Evolutionary conservation across 1,140 invertebrate species (phyloP).

Genomic region (Centruroides vittatus): DNA sequence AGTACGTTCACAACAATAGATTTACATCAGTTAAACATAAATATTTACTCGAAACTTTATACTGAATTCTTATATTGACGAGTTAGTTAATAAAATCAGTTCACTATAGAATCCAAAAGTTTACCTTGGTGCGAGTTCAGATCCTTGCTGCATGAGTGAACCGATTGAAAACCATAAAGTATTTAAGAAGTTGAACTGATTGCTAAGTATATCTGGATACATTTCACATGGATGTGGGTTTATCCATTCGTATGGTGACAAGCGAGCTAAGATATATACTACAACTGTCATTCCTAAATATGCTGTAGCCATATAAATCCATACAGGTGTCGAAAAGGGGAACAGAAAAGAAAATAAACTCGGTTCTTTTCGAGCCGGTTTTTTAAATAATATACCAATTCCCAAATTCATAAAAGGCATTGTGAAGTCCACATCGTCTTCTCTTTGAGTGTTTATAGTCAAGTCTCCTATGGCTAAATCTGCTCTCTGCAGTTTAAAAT

Average conservation of each 20-base stretch:
- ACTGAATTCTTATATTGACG: too few relatives aligned
- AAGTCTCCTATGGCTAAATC: constrained; percentile 85
- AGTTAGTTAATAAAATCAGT: background rate
- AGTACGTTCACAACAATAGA: too few relatives aligned
- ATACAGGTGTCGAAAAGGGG: constrained; percentile 32
- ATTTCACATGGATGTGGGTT: constrained; percentile 18
- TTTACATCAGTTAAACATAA: too few relatives aligned
- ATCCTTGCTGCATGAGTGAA: constrained; percentile 32
- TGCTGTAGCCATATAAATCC: constrained; percentile 28
- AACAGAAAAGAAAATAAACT: constrained; percentile 29
- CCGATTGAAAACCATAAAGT: constrained; percentile 36
- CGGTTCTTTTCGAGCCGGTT: constrained; percentile 23
- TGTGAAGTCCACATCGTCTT: constrained; percentile 81
- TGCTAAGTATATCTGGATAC: constrained; percentile 15
- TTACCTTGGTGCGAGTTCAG: constrained; percentile 30
- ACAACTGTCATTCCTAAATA: constrained; percentile 30
- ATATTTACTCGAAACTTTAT: too few relatives aligned
- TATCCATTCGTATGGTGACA: constrained; percentile 29
- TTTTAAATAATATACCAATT: constrained; percentile 17
- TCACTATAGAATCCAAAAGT: background rate
- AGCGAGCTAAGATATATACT: constrained; percentile 30
- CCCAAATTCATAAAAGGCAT: constrained; percentile 91
- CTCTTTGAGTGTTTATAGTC: constrained; percentile 79
- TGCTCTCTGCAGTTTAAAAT: constrained; percentile 42
- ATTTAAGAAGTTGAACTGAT: constrained; percentile 28